Percentiles rank a stretch among this genome's conserved stretches.
These are phyloP conservation scores for Syngnathus scovelli DNA, from an alignment of 2,113 vertebrate genomes.

Conservation along the genomic window DNA sequence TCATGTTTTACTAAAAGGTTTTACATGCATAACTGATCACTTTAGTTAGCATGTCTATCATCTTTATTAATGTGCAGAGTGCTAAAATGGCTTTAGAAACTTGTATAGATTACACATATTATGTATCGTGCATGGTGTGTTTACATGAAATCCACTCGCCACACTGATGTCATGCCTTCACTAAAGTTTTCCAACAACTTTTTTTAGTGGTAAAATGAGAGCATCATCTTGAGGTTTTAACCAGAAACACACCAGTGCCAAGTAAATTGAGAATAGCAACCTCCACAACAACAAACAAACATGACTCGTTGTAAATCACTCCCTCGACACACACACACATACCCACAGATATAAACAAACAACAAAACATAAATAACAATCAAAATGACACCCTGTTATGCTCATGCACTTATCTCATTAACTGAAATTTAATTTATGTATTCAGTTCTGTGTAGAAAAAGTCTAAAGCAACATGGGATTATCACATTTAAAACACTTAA, in stretches of 20 bases:
- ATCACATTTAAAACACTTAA: neutral
- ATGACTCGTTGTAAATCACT: constrained; percentile 21
- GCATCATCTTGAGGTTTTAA: constrained; percentile 57
- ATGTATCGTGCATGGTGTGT: neutral
- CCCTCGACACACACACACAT: neutral
- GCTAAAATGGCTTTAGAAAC: neutral
- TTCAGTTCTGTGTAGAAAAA: neutral
- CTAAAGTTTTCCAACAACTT: constrained; percentile 19
- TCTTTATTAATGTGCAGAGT: neutral
- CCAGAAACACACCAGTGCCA: constrained; percentile 28
- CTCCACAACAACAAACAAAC: constrained; percentile 40
- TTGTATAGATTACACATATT: neutral
- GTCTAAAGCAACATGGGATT: neutral
- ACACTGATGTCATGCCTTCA: neutral
- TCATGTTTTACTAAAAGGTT: neutral
- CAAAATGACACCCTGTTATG: neutral
- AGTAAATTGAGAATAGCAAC: constrained; percentile 55
- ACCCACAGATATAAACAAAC: neutral
- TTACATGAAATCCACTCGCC: constrained; percentile 22
- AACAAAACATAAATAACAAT: constrained; percentile 11
- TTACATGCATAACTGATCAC: neutral
- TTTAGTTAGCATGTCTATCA: neutral
- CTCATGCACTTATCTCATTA: neutral
- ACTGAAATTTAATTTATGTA: neutral
- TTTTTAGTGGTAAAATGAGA: constrained; percentile 73